Evolutionary conservation across 1,140 invertebrate species (phyloP), one percentile per base, ranked within the genome.

Genomic region (Microplitis demolitor): DNA sequence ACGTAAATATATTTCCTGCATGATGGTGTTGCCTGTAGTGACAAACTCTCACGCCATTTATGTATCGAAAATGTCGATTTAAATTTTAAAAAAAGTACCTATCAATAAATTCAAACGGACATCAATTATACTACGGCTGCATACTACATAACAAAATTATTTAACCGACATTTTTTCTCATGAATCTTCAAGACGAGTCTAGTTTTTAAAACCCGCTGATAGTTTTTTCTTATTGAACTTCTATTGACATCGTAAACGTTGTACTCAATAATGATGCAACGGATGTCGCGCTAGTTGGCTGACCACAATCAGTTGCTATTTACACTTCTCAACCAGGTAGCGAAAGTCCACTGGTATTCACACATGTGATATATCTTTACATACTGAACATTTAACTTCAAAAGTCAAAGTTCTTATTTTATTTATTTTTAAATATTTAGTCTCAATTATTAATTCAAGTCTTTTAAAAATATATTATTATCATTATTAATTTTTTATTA

Each of bases 211-310:
- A 24, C 24, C 24, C 24, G 24, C 24, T 24, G 24, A 24, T 24
- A 24, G 24, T 24, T 24, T 24, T 24, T 24, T 24, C 0, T 24
- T 24, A 24, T 24, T 24, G 0, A 24, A 24, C 24, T 24, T 66
- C 63, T 50, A 13, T 37, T 45, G 63, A 66, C 35, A 66, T 45
- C 39, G 39, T 45, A 45, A 45, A 45, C 11, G 39, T 11, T 11
- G 39, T 45, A 11, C 39, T 45, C 16, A 54, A 60, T 60, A 54
- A 69, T 69, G 68, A 72, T 72, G 70, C 70, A 72, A 72, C 63
- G 53, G 37, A n/a, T 58, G 70, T 66, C 63, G 63, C 62, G 63
- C 51, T 66, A 66, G 70, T 72, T 66, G 70, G 70, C 70, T 72
- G 62, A 72, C 53, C 63, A 71, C 60, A 72, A 63, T 60, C 35